Percentiles rank a stretch among this genome's conserved stretches.
Evolutionary conservation across 35 echinoderm and acorn worm genomes (phyloP).

Genomic region (Heliocidaris tuberculata): DNA sequence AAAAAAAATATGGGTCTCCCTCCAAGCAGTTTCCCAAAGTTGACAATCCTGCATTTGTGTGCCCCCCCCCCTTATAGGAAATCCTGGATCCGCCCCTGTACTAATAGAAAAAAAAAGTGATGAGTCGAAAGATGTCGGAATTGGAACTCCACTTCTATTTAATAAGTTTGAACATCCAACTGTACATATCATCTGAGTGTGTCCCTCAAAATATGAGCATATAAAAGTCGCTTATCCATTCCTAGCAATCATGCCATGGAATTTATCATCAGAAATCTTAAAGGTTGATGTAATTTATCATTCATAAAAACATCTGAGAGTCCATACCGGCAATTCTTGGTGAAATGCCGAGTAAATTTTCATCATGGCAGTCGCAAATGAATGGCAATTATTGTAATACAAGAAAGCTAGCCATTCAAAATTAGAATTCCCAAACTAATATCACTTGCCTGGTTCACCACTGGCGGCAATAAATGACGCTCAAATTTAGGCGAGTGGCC

Average conservation of each 20-base stretch:
- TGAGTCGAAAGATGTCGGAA: not conserved
- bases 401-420: conserved; percentile 17
- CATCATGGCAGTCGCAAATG: conserved; percentile 1
- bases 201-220: not conserved
- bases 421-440: conserved; percentile 18
- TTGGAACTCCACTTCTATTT: not conserved
- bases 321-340: not conserved
- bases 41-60: too few species aligned
- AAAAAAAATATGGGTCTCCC: too few species aligned
- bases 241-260: not conserved
- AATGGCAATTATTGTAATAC: conserved; percentile 12
- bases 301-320: conserved; percentile 11
- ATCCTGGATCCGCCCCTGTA: too few species aligned
- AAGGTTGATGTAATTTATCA: conserved; percentile 3
- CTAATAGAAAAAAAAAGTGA: not conserved
- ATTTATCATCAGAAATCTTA: not conserved
- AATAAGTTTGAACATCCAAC: not conserved
- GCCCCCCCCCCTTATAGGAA: too few species aligned
- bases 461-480: not conserved
- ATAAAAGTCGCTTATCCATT: not conserved
- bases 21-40: too few species aligned
- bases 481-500: not conserved
- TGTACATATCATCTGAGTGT: not conserved
- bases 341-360: conserved; percentile 5
- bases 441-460: not conserved